Evolutionary conservation across 2,797 vertebrate genomes (phyloP), one percentile per base, ranked within the genome.

Genomic region (Spinus pinus): DNA sequence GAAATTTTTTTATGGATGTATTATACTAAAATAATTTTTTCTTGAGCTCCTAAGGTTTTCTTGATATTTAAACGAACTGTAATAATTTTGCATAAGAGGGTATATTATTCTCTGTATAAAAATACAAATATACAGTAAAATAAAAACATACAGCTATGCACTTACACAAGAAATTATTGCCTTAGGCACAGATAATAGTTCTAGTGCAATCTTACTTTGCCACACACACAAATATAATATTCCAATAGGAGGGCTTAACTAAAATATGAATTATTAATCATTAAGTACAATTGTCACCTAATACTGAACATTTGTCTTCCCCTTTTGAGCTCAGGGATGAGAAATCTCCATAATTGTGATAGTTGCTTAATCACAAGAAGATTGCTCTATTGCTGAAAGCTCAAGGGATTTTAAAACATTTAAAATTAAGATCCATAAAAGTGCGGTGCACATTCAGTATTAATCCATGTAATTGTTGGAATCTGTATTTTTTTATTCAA

Each of bases 221-320:
- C 79, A 10, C 65, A 49, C 31, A 73, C 7, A 10, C 15, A 37
- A 49, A 46, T 88, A 81, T 64, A 3, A 1, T 92, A 71, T 70
- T 82, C 41, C n/a, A 78, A 37, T 28, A 82, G 41, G 22, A 86
- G 4, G 18, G 4, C 17, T 81, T 94, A 79, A 54, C 16, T 75
- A 77, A 73, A 93, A 94, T 62, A 82, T n/a, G 16, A 35, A 90
- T 80, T 69, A 89, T 92, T 92, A 47, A 89, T 80, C 25, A 42
- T 30, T 80, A 92, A 77, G 30, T 82, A 37, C 10, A 53, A 5
- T 65, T 94, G 49, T 81, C 46, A 50, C 35, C 60, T 93, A 47
- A 60, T 50, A 50, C 30, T 41, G 42, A 84, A 61, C 12, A 62
- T 78, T 87, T 92, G n/a, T 18, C 37, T 84, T 31, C 18, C 91